Evolutionary conservation across 2,888 invertebrate genomes (phyloP), one percentile per base, ranked within the genome.

Genomic region (Plusia festucae): DNA sequence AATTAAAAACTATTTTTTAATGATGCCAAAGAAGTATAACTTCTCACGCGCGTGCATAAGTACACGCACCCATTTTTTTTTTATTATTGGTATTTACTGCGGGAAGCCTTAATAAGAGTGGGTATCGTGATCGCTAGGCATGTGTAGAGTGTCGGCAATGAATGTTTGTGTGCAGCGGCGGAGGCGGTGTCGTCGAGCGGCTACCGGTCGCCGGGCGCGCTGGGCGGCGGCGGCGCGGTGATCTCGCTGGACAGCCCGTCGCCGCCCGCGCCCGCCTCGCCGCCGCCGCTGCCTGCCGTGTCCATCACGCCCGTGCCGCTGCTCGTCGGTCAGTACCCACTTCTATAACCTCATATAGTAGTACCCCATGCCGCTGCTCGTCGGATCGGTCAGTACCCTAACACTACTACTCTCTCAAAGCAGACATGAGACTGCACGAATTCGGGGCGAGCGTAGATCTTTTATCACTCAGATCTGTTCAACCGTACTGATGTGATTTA

Each of bases 171-270:
- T 32, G 0, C 72, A 87, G 87, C 87, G 30, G 86, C 88, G 2
- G 93, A 94, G 18, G 92, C 94, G 7, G 96, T 96, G 15, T 95
- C 96, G 7, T 96, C 96, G 70, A 96, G 96, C 73, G 96, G 96
- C 2, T 96, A 96, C 89, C 95, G 96, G 24, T 96, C 96, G 73
- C 96, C 96, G 54, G 91, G 91, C 59, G 87, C 82, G 70, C 67
- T 61, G 57, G 87, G 81, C 71, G 81, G 79, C 60, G 88, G 85
- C 53, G 85, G 79, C 58, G 88, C 85, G 11, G 95, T 96, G 32
- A 96, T 96, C 85, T 96, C 96, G 46, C 91, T 96, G 82, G 96
- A 96, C 91, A 96, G 96, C 81, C 96, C 96, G 1, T 96, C 96
- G 15, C 96, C 96, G 40, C 96, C 96, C 55, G 91, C 81, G 67